These are phyloP conservation scores for Stenchaetothrips biformis DNA, from an alignment of 2,888 invertebrate species.

Conservation along the genomic window DNA sequence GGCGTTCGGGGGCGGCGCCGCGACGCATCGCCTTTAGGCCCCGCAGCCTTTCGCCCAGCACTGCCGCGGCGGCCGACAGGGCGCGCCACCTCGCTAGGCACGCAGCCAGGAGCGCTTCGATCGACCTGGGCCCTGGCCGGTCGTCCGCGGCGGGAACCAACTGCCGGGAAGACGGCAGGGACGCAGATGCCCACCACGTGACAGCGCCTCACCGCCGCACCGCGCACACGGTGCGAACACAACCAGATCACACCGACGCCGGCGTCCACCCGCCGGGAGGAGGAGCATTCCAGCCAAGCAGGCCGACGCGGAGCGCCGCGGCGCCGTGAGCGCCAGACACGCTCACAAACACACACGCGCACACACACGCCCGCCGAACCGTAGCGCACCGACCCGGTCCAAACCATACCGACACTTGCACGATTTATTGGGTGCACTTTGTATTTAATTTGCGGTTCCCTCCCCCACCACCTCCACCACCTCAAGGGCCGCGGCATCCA, in stretches of 20 bases:
- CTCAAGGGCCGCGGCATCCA: background rate
- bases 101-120: too few species aligned
- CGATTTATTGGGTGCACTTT: conserved; percentile 23
- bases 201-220: too few species aligned
- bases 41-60: background rate
- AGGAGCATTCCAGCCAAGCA: too few species aligned
- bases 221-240: too few species aligned
- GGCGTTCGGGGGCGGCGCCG: background rate
- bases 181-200: too few species aligned
- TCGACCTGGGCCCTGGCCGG: too few species aligned
- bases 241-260: too few species aligned
- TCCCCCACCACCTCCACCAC: background rate
- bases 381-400: background rate
- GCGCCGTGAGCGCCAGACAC: background rate
- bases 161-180: too few species aligned
- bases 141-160: too few species aligned
- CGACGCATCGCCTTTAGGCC: background rate
- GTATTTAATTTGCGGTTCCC: conserved; percentile 23
- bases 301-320: background rate
- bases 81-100: too few species aligned
- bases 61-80: too few species aligned
- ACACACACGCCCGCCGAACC: background rate
- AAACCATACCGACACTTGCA: background rate
- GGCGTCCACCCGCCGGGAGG: too few species aligned
- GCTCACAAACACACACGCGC: background rate